phyloP scores from a whole-genome alignment of 2,797 vertebrate species.

The Sarcophilus harrisii region DNA sequence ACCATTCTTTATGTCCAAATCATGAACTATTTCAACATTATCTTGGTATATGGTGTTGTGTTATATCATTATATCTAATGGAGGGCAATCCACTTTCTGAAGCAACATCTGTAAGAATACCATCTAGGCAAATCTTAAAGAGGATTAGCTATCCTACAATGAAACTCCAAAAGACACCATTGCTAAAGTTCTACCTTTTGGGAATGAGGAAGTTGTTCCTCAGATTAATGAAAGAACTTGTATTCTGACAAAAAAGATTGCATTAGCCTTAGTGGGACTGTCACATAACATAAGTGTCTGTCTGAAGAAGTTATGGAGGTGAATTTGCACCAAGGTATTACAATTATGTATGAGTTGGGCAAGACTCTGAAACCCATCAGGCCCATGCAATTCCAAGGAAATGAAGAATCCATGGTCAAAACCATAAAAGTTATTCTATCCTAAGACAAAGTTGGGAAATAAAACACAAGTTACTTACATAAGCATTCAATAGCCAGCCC shows the following conservation, averaged over 20 bases:
- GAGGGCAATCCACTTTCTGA: constrained; percentile 91
- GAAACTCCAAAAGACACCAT: constrained; percentile 98
- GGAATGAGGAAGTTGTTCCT: constrained; percentile 95
- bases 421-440: constrained; percentile 97
- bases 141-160: constrained; percentile 94
- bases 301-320: constrained; percentile 98
- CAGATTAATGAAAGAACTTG: constrained; percentile 96
- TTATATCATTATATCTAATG: constrained; percentile 92
- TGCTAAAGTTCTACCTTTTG: constrained; percentile 95
- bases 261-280: constrained; percentile 95
- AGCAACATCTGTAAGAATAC: constrained; percentile 95
- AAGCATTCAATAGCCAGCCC: constrained; percentile 67
- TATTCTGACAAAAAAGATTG: constrained; percentile 96
- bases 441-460: constrained; percentile 97
- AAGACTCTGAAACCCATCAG: constrained; percentile 96
- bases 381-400: constrained; percentile 97
- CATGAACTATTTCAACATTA: too few relatives aligned
- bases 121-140: constrained; percentile 93
- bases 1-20: too few relatives aligned
- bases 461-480: constrained; percentile 33
- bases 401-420: constrained; percentile 95
- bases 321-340: constrained; percentile 96
- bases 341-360: constrained; percentile 95
- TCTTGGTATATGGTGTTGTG: neutral
- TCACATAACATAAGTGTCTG: constrained; percentile 97